A percentile compares a stretch with the other conserved stretches of the same genome.
Conservation (phyloP, 2,888 invertebrate genomes). For the Esperia sulphurella region DNA sequence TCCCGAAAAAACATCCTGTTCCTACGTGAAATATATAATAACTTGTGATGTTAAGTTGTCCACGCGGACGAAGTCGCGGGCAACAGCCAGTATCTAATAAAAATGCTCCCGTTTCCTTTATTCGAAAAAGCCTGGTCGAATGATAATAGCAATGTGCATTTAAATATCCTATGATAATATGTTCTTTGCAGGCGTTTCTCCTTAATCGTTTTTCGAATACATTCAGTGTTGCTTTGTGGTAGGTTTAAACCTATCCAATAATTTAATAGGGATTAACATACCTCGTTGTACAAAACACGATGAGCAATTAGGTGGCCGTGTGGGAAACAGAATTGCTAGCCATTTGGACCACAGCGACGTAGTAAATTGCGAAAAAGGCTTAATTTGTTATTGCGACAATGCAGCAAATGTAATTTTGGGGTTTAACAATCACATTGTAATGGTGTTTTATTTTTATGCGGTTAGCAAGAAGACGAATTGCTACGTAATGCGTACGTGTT, state of each 20-base stretch:
- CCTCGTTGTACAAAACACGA: conserved; percentile 1
- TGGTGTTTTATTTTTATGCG: too few relatives aligned
- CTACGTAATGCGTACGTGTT: too few relatives aligned
- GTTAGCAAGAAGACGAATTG: too few relatives aligned
- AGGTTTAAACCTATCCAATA: conserved; percentile 2
- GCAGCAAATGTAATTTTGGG: neutral
- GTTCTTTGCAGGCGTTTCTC: neutral
- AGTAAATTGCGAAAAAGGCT: conserved; percentile 30
- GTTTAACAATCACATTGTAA: too few relatives aligned
- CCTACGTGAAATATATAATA: too few relatives aligned
- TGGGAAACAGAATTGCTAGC: conserved; percentile 15
- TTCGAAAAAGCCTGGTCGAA: neutral
- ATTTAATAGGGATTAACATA: conserved; percentile 7
- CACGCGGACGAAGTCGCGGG: too few relatives aligned
- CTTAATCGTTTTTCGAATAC: neutral
- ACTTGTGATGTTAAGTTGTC: too few relatives aligned
- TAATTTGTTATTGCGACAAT: conserved; percentile 26
- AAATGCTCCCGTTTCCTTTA: too few relatives aligned
- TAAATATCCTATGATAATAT: neutral
- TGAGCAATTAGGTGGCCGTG: conserved; percentile 8
- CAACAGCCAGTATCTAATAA: too few relatives aligned
- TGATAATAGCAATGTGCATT: neutral
- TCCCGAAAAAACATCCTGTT: too few relatives aligned
- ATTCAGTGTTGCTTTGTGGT: neutral
- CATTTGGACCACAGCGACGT: conserved; percentile 24